Conservation (phyloP, 2,888 invertebrate species). For the Osmoderma eremita region DNA sequence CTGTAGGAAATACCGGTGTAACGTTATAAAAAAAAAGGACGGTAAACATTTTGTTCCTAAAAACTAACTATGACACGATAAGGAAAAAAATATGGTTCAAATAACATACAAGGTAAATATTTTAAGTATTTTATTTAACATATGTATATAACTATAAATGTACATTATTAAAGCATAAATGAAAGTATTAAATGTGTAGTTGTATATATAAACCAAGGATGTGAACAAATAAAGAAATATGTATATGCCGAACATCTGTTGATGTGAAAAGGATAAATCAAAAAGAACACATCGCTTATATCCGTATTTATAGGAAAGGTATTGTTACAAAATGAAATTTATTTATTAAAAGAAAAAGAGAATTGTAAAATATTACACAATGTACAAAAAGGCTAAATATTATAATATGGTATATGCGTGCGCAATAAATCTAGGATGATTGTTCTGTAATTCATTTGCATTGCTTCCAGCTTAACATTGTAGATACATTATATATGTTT, state of each 20-base stretch:
- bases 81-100: background rate
- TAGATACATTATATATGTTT: too few relatives aligned
- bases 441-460: background rate
- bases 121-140: conserved; percentile 51
- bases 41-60: too few relatives aligned
- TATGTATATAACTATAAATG: conserved; percentile 54
- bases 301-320: conserved; percentile 20
- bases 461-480: conserved; percentile 1
- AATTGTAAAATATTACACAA: conserved; percentile 41
- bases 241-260: background rate
- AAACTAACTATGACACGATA: too few relatives aligned
- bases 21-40: too few relatives aligned
- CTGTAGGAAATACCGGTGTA: too few relatives aligned
- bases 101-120: background rate
- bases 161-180: conserved; percentile 52
- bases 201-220: conserved; percentile 33
- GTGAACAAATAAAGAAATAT: conserved; percentile 17
- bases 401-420: conserved; percentile 26
- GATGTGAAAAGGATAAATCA: conserved; percentile 7
- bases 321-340: conserved; percentile 33
- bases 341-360: conserved; percentile 20
- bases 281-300: conserved; percentile 14
- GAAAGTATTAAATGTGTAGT: conserved; percentile 41
- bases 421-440: conserved; percentile 1
- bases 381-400: conserved; percentile 36